Evolutionary conservation across 2,888 invertebrate genomes (phyloP).

Genomic region (Eledona agricola): DNA sequence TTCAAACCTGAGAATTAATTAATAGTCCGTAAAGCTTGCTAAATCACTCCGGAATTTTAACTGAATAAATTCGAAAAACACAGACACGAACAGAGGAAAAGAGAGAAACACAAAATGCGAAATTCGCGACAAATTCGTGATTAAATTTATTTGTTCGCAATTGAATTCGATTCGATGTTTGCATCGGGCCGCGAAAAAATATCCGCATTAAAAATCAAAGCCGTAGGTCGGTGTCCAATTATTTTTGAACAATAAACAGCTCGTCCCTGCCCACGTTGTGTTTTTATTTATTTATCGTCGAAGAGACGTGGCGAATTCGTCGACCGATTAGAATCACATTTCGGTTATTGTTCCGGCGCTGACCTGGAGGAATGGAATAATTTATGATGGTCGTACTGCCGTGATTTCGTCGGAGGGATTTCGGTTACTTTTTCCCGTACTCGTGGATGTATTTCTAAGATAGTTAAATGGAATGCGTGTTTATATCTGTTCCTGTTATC

Average conservation of each 20-base stretch:
- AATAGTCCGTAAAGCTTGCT: constrained; percentile 9
- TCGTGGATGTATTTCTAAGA: constrained; percentile 25
- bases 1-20: constrained; percentile 6
- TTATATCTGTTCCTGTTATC: constrained; percentile 40
- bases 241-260: constrained; percentile 8
- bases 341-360: background rate
- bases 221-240: constrained; percentile 4
- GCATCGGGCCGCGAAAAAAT: no score
- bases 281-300: constrained; percentile 6
- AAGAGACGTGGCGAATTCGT: background rate
- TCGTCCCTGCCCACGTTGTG: background rate
- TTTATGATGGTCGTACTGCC: background rate
- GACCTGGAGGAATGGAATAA: constrained; percentile 5
- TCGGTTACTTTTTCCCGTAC: constrained; percentile 17
- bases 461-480: constrained; percentile 35
- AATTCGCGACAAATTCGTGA: no score
- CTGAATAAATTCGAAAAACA: constrained; percentile 9
- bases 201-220: no score
- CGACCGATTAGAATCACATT: constrained; percentile 1
- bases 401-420: constrained; percentile 3
- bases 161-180: no score
- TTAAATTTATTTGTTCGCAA: no score
- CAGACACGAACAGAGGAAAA: constrained; percentile 6
- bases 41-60: constrained; percentile 7
- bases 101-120: no score